Base-by-base conservation (phyloP, 1,140 invertebrate species). In the Myzus persicae region DNA sequence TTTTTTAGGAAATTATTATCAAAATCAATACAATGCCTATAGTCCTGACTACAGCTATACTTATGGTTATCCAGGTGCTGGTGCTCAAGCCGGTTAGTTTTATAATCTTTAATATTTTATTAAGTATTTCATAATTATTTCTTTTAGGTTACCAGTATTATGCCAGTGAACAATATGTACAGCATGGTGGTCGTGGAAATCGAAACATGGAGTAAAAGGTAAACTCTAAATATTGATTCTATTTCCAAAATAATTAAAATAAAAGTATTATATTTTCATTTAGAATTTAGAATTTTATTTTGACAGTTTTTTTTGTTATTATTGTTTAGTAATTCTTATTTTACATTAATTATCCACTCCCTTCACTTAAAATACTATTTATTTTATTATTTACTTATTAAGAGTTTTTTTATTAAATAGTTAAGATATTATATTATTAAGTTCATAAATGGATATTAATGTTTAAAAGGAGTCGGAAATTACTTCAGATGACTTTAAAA, bases 11-110 rank as follows among this genome's bases (percentile, higher is more conserved):
- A 85, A 93, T 85, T 81, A 93, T 54, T 93, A 93, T 93, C 85
- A 85, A 6, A 93, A 93, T 93, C 91, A 93, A 93, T 93, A 93
- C 84, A 38, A 81, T 54, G 91, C 81, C 31, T 93, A 93, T n/a
- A 93, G 91, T 93, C 91, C 81, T 18, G 93, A 91, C 5, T 93
- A 93, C 51, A 91, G 91, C 81, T 93, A 93, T 44, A 85, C 91
- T 93, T 93, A 93, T 85, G 90, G 85, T 67, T 93, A 93, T 93
- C 91, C 84, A 54, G 90, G 93, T 46, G 82, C 89, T 92, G 93
- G 93, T 93, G 90, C 90, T 89, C 91, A 91, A 85, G 46, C 91
- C 40, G 91, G 91, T 93, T 76, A 51, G 36, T 93, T 42, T 40
- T 85, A 51, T n/a, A 54, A 1, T 20, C n/a, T 42, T 76, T 76